A percentile compares a stretch with the other conserved stretches of the same genome.
Evolutionary conservation across 2,113 vertebrate genomes (phyloP).

Genomic region (Gasterosteus nipponicus): DNA sequence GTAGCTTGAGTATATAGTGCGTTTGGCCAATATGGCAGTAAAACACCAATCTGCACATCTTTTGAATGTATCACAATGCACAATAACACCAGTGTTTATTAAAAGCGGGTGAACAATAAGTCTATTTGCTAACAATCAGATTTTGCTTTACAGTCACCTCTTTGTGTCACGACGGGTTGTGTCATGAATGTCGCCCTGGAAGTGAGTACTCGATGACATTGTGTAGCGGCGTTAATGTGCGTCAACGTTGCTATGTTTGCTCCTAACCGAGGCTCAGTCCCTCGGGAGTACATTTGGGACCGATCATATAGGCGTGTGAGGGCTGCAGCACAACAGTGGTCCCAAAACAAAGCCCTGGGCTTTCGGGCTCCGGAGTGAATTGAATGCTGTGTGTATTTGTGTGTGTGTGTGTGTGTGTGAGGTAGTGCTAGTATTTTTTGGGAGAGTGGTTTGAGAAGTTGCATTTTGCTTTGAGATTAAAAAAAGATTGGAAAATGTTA

Average conservation of each 20-base stretch:
- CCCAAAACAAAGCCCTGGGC: slow-evolving; percentile 34
- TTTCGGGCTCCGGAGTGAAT: slow-evolving; percentile 23
- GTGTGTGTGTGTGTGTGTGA: background rate
- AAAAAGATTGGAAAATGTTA: slow-evolving; percentile 6
- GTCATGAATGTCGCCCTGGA: slow-evolving; percentile 58
- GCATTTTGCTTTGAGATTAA: slow-evolving; percentile 11
- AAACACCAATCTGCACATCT: slow-evolving; percentile 14
- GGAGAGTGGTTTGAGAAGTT: background rate
- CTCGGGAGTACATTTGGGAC: slow-evolving; percentile 25
- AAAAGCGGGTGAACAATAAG: slow-evolving; percentile 23
- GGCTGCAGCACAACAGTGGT: slow-evolving; percentile 19
- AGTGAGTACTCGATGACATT: slow-evolving; percentile 49
- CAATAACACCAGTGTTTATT: slow-evolving; percentile 31
- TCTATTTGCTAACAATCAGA: slow-evolving; percentile 19
- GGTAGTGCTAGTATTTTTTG: background rate
- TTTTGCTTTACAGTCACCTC: slow-evolving; percentile 19
- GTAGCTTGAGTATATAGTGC: background rate
- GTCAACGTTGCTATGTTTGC: slow-evolving; percentile 41
- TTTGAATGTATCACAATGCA: background rate
- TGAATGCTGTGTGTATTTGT: background rate
- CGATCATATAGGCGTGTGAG: slow-evolving; percentile 34
- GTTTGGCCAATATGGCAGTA: background rate
- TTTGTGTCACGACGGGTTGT: slow-evolving; percentile 39
- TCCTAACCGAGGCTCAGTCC: slow-evolving; percentile 36
- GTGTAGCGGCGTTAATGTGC: slow-evolving; percentile 23